Conservation (phyloP, 2,888 invertebrate genomes). For the Gerris lacustris region DNA sequence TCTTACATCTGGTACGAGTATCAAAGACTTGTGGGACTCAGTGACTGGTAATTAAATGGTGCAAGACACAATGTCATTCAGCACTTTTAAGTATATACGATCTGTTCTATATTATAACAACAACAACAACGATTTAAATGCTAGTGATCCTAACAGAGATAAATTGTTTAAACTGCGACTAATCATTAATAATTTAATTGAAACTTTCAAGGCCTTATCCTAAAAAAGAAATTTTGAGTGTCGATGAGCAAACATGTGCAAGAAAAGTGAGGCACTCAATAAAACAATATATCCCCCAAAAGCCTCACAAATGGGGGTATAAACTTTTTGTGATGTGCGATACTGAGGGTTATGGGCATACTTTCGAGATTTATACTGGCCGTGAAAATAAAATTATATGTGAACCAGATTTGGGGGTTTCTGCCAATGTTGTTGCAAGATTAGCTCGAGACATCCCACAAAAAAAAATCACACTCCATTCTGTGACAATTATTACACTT, state of each 20-base stretch:
- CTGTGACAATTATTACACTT: neutral
- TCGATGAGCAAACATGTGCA: neutral
- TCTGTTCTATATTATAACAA: neutral
- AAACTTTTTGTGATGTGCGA: constrained; percentile 31
- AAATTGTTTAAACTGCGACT: neutral
- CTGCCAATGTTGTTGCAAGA: neutral
- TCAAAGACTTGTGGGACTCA: no score
- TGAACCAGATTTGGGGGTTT: neutral
- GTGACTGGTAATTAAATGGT: neutral
- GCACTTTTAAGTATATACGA: neutral
- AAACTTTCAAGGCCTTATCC: neutral
- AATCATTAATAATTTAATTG: neutral
- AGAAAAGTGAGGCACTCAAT: neutral
- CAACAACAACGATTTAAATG: neutral
- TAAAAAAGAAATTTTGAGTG: neutral
- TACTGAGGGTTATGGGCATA: neutral
- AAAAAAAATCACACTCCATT: neutral
- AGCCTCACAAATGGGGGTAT: constrained; percentile 35
- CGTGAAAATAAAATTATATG: neutral
- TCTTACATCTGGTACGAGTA: no score
- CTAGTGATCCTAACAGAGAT: neutral
- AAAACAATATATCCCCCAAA: constrained; percentile 34
- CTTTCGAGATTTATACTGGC: neutral
- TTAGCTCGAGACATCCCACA: neutral
- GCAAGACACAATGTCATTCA: neutral